Conservation (phyloP, 35 echinoderm and acorn worm genomes). For the Apostichopus californicus region DNA sequence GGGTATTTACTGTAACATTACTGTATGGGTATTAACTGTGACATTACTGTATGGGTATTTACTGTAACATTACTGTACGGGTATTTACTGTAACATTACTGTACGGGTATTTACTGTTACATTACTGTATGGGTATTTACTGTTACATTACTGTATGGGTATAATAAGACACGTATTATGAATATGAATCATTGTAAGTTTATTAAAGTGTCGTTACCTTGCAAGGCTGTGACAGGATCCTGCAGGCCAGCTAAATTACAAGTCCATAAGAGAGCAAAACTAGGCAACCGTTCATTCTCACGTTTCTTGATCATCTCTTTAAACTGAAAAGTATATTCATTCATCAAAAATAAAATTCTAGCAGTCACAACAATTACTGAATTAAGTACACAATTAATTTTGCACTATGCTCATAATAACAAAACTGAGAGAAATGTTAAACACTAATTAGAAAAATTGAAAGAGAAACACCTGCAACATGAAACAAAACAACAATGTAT, state of each 20-base stretch:
- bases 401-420: too few species aligned
- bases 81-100: too few species aligned
- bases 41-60: too few species aligned
- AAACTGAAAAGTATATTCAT: constrained; percentile 49
- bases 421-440: too few species aligned
- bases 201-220: constrained; percentile 45
- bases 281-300: constrained; percentile 77
- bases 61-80: too few species aligned
- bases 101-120: too few species aligned
- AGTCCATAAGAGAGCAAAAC: constrained; percentile 80
- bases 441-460: too few species aligned
- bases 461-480: too few species aligned
- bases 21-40: too few species aligned
- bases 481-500: too few species aligned
- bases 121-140: too few species aligned
- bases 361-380: neutral
- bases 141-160: neutral
- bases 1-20: too few species aligned
- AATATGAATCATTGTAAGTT: neutral
- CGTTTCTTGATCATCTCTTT: constrained; percentile 73
- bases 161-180: neutral
- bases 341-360: neutral
- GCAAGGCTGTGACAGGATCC: constrained; percentile 65
- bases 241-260: constrained; percentile 75
- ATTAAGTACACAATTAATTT: neutral